Evolutionary conservation across 2,888 invertebrate species (phyloP).

Genomic region (Nesidiocoris tenuis): DNA sequence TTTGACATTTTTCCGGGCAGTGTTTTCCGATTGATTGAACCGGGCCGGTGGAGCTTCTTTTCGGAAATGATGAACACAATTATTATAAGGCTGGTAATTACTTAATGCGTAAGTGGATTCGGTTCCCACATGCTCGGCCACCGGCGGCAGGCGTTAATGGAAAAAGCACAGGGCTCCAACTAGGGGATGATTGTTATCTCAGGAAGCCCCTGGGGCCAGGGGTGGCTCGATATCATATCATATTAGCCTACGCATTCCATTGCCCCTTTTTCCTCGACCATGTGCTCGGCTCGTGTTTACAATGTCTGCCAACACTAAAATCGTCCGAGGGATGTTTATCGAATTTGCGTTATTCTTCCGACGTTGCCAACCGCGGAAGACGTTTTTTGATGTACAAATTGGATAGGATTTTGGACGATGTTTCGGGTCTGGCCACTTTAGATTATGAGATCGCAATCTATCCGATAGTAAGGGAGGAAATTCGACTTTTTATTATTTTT

Average conservation of each 20-base stretch:
- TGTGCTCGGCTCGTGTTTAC: background rate
- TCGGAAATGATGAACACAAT: background rate
- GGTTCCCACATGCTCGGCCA: background rate
- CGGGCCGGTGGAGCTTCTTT: no score
- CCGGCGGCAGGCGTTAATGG: background rate
- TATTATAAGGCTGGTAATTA: background rate
- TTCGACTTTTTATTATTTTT: no score
- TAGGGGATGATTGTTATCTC: background rate
- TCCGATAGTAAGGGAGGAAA: no score
- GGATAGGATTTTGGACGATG: no score
- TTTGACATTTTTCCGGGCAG: no score
- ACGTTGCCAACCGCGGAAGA: no score
- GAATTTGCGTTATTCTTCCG: no score
- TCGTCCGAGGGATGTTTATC: no score
- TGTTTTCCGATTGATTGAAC: no score
- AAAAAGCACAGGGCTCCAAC: background rate
- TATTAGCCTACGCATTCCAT: background rate
- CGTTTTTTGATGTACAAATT: no score
- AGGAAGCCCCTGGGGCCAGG: background rate
- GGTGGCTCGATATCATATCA: background rate
- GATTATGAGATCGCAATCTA: no score
- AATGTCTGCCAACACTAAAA: background rate
- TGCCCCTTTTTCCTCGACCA: background rate
- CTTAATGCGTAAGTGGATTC: background rate
- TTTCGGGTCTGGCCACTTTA: no score